Conservation (phyloP, 2,113 vertebrate genomes). For the Pteronura brasiliensis region DNA sequence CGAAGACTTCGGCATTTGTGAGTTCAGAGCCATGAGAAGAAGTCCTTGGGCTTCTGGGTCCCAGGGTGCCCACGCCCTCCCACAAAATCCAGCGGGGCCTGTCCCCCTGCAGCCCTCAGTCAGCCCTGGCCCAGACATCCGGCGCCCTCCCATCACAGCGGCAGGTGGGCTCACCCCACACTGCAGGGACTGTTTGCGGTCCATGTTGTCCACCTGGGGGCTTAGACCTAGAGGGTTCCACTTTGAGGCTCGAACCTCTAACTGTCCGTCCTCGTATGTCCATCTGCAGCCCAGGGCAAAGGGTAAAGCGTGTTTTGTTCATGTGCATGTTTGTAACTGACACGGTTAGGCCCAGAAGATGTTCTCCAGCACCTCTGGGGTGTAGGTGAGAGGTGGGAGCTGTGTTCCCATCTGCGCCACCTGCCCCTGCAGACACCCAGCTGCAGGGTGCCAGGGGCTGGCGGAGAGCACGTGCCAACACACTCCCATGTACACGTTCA, state of each 20-base stretch:
- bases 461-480: neutral
- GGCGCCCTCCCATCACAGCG: neutral
- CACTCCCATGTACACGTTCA: neutral
- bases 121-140: neutral
- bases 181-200: neutral
- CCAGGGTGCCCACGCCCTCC: neutral
- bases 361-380: neutral
- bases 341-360: neutral
- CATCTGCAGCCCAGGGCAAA: neutral
- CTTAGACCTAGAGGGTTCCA: neutral
- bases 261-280: neutral
- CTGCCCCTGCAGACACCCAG: neutral
- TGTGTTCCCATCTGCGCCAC: neutral
- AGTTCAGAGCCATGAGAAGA: neutral
- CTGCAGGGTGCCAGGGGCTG: neutral
- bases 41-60: neutral
- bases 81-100: fast-evolving
- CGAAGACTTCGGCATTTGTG: neutral
- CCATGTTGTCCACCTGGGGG: too few relatives aligned
- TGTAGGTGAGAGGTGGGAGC: neutral
- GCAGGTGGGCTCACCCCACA: neutral
- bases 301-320: neutral
- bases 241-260: fast-evolving
- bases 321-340: neutral
- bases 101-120: neutral